Percentiles rank a stretch among this genome's conserved stretches.
Conservation (phyloP, 2,888 invertebrate genomes). For the Gerris lacustris region DNA sequence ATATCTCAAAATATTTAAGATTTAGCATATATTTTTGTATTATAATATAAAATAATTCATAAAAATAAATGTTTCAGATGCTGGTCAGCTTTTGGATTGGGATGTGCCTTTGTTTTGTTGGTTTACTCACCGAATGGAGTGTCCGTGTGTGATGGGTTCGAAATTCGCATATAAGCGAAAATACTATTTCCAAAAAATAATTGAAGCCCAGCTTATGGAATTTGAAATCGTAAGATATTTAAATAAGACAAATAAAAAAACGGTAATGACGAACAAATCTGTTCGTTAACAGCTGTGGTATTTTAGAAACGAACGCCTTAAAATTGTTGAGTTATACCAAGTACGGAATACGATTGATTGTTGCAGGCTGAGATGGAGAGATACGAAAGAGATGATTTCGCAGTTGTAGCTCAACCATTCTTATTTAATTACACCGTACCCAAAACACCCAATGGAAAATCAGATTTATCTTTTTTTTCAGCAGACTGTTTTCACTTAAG, state of each 20-base stretch:
- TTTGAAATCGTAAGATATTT: constrained; percentile 38
- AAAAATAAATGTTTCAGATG: constrained; percentile 35
- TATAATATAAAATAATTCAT: too few relatives aligned
- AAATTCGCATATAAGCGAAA: constrained; percentile 33
- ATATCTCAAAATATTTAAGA: too few relatives aligned
- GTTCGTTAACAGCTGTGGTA: too few relatives aligned
- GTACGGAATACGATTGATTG: too few relatives aligned
- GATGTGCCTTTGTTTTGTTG: constrained; percentile 39
- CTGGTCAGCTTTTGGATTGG: constrained; percentile 36
- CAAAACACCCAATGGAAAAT: constrained; percentile 33
- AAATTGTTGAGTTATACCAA: too few relatives aligned
- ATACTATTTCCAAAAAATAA: constrained; percentile 40
- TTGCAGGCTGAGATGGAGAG: constrained; percentile 17
- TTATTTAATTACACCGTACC: constrained; percentile 40
- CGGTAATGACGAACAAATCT: too few relatives aligned
- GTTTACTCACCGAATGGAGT: constrained; percentile 40
- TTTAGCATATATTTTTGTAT: too few relatives aligned
- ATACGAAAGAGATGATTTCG: constrained; percentile 42
- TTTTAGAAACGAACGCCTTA: too few relatives aligned
- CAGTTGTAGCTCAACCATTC: constrained; percentile 45
- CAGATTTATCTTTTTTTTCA: constrained; percentile 44
- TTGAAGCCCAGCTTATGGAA: constrained; percentile 44
- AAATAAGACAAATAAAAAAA: too few relatives aligned
- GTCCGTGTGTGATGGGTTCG: constrained; percentile 45
- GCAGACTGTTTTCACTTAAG: constrained; percentile 53